Evolutionary conservation across 2,888 invertebrate genomes (phyloP).

Genomic region (Phengaris arion): DNA sequence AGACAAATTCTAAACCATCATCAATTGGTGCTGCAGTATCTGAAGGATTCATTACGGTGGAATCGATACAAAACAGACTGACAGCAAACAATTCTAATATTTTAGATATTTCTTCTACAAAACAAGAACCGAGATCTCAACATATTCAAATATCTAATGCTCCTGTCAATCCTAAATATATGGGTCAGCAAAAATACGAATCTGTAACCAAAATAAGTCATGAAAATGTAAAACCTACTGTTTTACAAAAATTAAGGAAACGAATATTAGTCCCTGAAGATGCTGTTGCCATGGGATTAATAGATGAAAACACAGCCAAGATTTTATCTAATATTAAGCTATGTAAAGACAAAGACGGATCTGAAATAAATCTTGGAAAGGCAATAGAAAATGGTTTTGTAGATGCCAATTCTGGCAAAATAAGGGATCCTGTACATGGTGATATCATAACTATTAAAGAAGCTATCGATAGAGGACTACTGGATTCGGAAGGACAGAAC

Average conservation of each 20-base stretch:
- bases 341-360: conserved; percentile 79
- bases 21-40: conserved; percentile 81
- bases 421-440: conserved; percentile 90
- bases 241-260: conserved; percentile 88
- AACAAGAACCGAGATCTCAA: conserved; percentile 45
- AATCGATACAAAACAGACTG: conserved; percentile 71
- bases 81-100: conserved; percentile 57
- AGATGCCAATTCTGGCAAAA: conserved; percentile 86
- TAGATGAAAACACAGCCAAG: conserved; percentile 87
- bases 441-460: conserved; percentile 89
- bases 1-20: conserved; percentile 72
- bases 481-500: conserved; percentile 87
- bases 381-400: conserved; percentile 85
- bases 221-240: conserved; percentile 82
- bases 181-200: conserved; percentile 79
- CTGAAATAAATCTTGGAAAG: conserved; percentile 84
- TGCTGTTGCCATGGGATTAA: conserved; percentile 87
- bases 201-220: conserved; percentile 62
- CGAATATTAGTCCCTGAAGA: conserved; percentile 86
- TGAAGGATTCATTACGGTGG: conserved; percentile 76
- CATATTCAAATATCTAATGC: conserved; percentile 80
- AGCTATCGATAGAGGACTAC: conserved; percentile 89
- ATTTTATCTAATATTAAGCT: conserved; percentile 82
- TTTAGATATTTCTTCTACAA: conserved; percentile 46
- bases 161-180: conserved; percentile 46